Base-by-base conservation (phyloP, 2,888 invertebrate species). In the Harmothoe impar region DNA sequence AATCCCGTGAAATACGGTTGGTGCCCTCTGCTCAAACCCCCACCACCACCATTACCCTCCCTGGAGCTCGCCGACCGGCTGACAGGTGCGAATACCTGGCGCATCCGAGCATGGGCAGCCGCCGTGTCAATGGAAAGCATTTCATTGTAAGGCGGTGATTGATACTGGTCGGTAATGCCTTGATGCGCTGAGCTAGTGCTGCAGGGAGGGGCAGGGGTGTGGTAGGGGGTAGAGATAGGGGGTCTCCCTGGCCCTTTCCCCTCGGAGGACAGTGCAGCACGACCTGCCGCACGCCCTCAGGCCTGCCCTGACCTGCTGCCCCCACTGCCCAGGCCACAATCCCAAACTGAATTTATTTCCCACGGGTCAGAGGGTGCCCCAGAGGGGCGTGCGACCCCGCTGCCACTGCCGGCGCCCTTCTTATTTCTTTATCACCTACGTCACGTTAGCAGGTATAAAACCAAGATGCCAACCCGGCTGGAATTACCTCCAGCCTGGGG, bases 281-380 rank as follows among this genome's bases (percentile, higher is more conserved):
- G 20, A 33, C 35, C 35, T 5, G 20, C 81, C 81, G 23, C 35
- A 25, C 81, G 81, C 81, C 81, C 31, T 17, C 35, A 43, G 81
- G 81, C 81, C 12, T 12, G 43, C 81, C n/a, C 81, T 81, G 81
- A 81, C 81, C 81, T 20, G 7, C 81, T 81, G 81, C 35, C 81
- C 81, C 81, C 81, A 81, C 15, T n/a, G 43, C 1, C 81, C 15
- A 81, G 43, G 43, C 35, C 81, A 43, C 81, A 81, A 81, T 81
- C 43, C 81, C 81, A 81, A 81, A 81, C 81, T 35, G 81, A 81
- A 81, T 81, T 81, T 81, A 81, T 81, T 81, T 81, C 81, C 81
- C 81, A 33, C 35, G 81, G 81, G 81, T 81, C 81, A 81, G 10
- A 43, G 43, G 81, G 81, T 81, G 17, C 35, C 33, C 81, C 43